Evolutionary conservation across 35 echinoderm and acorn worm species (phyloP).

Genomic region (Hemicentrotus pulcherrimus): DNA sequence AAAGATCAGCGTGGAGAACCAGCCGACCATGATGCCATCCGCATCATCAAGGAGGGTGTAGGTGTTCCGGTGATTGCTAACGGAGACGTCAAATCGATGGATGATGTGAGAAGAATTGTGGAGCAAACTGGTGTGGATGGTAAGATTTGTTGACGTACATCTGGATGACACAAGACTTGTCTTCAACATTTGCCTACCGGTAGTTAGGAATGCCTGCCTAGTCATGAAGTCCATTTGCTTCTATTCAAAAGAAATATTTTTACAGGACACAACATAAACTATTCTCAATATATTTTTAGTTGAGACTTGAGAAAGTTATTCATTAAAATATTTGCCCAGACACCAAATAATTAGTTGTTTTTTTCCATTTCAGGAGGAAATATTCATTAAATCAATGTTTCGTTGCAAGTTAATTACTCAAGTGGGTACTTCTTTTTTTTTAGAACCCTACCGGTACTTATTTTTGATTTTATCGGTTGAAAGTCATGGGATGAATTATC

Average conservation of each 20-base stretch:
- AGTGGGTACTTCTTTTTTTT: too few relatives aligned
- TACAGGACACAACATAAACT: too few relatives aligned
- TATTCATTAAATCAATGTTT: neutral
- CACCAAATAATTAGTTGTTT: neutral
- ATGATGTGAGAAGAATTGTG: conserved; percentile 65
- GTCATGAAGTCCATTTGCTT: too few relatives aligned
- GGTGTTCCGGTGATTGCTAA: conserved; percentile 92
- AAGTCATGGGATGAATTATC: neutral
- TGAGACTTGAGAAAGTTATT: too few relatives aligned
- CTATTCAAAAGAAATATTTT: too few relatives aligned
- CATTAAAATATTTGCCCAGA: neutral
- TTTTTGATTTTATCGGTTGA: neutral
- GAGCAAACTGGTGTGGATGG: conserved; percentile 81
- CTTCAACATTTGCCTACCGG: too few relatives aligned
- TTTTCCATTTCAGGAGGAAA: neutral
- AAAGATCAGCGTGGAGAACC: conserved; percentile 76
- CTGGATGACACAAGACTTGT: neutral
- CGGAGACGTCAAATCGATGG: conserved; percentile 75
- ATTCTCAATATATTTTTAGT: too few relatives aligned
- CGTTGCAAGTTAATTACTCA: too few relatives aligned
- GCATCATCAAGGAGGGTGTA: conserved; percentile 85
- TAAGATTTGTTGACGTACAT: conserved; percentile 38
- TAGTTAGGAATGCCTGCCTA: too few relatives aligned
- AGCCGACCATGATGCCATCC: conserved; percentile 73
- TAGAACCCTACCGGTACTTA: too few relatives aligned